phyloP scores from a whole-genome alignment of 2,888 invertebrate genomes.

The Mimas tiliae region DNA sequence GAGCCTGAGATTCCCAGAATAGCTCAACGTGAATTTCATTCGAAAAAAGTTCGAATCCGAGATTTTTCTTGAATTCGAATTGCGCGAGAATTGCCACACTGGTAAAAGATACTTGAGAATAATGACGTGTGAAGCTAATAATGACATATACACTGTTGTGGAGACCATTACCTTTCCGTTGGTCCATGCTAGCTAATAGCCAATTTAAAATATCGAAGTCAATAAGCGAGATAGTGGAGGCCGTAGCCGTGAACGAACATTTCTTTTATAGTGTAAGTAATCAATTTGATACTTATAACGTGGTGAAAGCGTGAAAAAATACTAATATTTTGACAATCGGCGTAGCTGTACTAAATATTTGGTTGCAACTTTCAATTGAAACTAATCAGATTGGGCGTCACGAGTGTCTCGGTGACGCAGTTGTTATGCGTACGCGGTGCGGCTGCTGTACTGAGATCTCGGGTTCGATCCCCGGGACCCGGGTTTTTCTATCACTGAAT shows the following conservation, averaged over 20 bases:
- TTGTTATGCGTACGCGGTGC: no score
- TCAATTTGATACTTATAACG: slow-evolving; percentile 62
- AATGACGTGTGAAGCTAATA: slow-evolving; percentile 49
- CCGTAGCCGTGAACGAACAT: slow-evolving; percentile 53
- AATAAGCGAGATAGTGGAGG: slow-evolving; percentile 51
- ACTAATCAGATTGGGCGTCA: slow-evolving; percentile 27
- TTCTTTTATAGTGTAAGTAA: slow-evolving; percentile 57
- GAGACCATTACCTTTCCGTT: slow-evolving; percentile 51
- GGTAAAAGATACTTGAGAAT: slow-evolving; percentile 36
- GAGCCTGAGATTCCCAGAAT: no score
- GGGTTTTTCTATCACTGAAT: no score
- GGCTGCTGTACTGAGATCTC: no score
- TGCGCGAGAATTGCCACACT: no score
- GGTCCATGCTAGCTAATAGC: slow-evolving; percentile 48
- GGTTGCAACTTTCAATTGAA: slow-evolving; percentile 20
- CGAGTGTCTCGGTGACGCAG: no score
- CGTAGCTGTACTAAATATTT: slow-evolving; percentile 19
- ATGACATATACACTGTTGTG: slow-evolving; percentile 49
- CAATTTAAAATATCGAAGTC: slow-evolving; percentile 57
- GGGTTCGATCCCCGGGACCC: no score
- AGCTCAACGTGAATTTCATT: no score
- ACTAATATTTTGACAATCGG: slow-evolving; percentile 47
- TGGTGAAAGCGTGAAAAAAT: slow-evolving; percentile 62
- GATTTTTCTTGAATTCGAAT: no score
- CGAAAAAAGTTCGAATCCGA: no score